Evolutionary conservation across 2,113 vertebrate genomes (phyloP), one percentile per base, ranked within the genome.

Genomic region (Ploceus nigricollis): DNA sequence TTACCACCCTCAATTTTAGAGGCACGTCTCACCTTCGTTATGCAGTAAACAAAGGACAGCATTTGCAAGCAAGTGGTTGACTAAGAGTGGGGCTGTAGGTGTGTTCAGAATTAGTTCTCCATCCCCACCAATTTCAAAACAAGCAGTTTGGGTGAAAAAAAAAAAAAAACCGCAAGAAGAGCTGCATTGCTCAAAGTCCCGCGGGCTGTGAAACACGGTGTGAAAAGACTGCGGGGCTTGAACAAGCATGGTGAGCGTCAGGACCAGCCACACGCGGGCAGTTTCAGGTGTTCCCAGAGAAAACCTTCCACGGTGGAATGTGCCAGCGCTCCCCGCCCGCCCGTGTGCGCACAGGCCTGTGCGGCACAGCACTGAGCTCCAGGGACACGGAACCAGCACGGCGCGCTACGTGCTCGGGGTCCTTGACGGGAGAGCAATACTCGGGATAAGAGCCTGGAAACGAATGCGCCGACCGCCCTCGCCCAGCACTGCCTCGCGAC

Each of bases 391-490:
- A 15, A 5, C 23, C 47, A 27, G 17, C 76, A 22, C 5, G 11
- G 51, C 23, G 69, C 24, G 24, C 20, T 24, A 2, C 22, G 8
- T 1, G n/a, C 45, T 2, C 1, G 7, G 30, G 9, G 13, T 10
- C 33, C 25, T 30, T 3, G 20, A 30, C 8, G 6, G 37, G 42
- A 5, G 5, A 7, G 15, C 15, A 31, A 30, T 11, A 13, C 9
- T 0, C 0, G 6, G 18, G 6, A 12, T 3, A 2, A 12, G 2
- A 9, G 33, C 56, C 19, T 8, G 31, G 17, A 51, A 51, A 17
- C 2, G 5, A 51, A 30, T 11, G 11, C 8, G 8, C 13, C 31
- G 15, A 15, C 6, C 44, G 7, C 8, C 47, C 28, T 39, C 15
- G 4, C 33, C 5, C 31, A 14, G 28, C 51, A 14, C 56, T 1